Conservation (phyloP, 2,797 vertebrate genomes). For the Pangasius krempfi region DNA sequence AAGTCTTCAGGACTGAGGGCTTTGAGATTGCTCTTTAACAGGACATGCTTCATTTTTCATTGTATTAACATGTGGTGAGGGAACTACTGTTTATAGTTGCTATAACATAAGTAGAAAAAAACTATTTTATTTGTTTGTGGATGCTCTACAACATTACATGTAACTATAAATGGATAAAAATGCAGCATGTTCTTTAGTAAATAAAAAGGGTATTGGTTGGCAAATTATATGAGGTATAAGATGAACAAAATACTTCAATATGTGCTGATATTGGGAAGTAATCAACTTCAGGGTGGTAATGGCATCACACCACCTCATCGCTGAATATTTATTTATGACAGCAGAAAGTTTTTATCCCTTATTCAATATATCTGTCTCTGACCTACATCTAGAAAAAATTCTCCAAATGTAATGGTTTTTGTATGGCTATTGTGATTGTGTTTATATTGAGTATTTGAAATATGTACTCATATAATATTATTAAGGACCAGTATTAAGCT, state of each 20-base stretch:
- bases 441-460: background rate
- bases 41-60: background rate
- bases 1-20: background rate
- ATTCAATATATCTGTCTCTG: background rate
- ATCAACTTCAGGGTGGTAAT: background rate
- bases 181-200: background rate
- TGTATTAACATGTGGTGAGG: background rate
- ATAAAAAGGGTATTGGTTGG: background rate
- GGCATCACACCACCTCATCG: background rate
- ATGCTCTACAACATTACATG: background rate
- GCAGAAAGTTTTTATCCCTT: background rate
- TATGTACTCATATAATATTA: background rate
- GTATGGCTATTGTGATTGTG: background rate
- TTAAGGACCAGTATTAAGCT: background rate
- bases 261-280: background rate
- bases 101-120: background rate
- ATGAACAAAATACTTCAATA: background rate
- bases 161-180: background rate
- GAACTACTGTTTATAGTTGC: background rate
- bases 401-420: background rate
- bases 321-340: background rate
- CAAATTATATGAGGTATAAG: background rate
- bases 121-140: background rate
- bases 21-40: background rate
- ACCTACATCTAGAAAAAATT: background rate